phyloP scores from a whole-genome alignment of 2,888 invertebrate genomes.

The Leucophenga maculata region DNA sequence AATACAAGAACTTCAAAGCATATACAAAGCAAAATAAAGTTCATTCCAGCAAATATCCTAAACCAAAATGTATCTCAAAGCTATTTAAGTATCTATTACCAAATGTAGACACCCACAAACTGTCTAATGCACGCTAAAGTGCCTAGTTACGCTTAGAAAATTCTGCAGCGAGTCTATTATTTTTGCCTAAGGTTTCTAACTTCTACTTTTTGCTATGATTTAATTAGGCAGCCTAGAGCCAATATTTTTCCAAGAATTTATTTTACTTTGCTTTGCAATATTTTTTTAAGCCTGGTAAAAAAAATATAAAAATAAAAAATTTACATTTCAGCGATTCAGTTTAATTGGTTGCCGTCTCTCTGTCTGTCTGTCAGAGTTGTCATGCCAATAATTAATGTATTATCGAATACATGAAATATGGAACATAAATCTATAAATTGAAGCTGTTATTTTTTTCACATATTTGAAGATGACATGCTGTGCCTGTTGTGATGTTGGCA shows the following conservation, averaged over 20 bases:
- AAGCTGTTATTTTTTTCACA: background rate
- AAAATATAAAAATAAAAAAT: constrained; percentile 39
- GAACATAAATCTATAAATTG: background rate
- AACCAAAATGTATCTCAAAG: no score
- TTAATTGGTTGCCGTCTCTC: constrained; percentile 47
- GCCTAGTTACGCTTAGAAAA: no score
- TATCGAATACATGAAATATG: constrained; percentile 44
- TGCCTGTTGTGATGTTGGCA: background rate
- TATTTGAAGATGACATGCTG: background rate
- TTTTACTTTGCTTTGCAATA: background rate
- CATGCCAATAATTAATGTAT: constrained; percentile 60
- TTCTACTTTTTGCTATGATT: background rate
- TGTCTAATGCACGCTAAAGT: no score
- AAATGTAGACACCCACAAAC: no score
- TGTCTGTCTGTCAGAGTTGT: constrained; percentile 58
- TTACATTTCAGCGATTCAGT: constrained; percentile 52
- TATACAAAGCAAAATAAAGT: no score
- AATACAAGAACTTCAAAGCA: no score
- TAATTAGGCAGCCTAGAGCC: background rate
- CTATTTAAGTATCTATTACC: no score
- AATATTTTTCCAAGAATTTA: background rate
- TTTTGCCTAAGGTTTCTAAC: background rate
- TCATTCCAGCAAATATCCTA: no score
- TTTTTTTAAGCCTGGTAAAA: background rate
- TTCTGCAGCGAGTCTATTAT: no score